Conservation (phyloP, 1,140 invertebrate genomes). For the Dendrolimus punctatus region DNA sequence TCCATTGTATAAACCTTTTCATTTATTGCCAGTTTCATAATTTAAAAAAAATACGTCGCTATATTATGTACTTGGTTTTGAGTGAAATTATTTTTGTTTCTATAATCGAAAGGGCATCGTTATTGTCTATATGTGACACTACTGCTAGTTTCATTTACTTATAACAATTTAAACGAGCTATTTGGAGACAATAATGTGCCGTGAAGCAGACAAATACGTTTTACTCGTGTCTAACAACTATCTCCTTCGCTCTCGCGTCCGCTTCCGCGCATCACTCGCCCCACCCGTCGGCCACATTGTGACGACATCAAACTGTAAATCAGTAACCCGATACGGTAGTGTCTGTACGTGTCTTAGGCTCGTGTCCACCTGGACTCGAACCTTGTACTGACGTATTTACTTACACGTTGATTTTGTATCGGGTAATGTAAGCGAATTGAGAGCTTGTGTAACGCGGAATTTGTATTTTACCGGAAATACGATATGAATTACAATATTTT, state of each 20-base stretch:
- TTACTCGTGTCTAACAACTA: not conserved
- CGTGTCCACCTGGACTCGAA: constrained; percentile 18
- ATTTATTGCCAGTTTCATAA: too few relatives aligned
- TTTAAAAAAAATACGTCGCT: too few relatives aligned
- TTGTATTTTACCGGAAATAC: not conserved
- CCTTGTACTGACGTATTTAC: constrained; percentile 23
- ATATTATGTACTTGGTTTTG: too few relatives aligned
- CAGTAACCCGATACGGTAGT: constrained; percentile 43
- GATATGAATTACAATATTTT: not conserved
- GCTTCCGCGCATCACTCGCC: constrained; percentile 10
- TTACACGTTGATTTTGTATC: constrained; percentile 17
- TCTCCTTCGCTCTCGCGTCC: constrained; percentile 1
- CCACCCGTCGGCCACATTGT: constrained; percentile 19
- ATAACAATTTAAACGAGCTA: too few relatives aligned
- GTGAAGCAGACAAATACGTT: too few relatives aligned
- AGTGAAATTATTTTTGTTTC: too few relatives aligned
- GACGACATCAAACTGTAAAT: constrained; percentile 29
- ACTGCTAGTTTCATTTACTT: too few relatives aligned
- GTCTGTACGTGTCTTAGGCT: constrained; percentile 26
- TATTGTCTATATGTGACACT: too few relatives aligned
- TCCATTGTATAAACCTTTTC: too few relatives aligned
- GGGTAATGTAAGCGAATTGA: not conserved
- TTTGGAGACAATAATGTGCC: too few relatives aligned
- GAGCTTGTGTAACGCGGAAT: not conserved
- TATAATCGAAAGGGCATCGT: too few relatives aligned